These are phyloP conservation scores for Phymorhynchus buccinoides DNA, from an alignment of 1,140 invertebrate genomes.

Conservation along the genomic window DNA sequence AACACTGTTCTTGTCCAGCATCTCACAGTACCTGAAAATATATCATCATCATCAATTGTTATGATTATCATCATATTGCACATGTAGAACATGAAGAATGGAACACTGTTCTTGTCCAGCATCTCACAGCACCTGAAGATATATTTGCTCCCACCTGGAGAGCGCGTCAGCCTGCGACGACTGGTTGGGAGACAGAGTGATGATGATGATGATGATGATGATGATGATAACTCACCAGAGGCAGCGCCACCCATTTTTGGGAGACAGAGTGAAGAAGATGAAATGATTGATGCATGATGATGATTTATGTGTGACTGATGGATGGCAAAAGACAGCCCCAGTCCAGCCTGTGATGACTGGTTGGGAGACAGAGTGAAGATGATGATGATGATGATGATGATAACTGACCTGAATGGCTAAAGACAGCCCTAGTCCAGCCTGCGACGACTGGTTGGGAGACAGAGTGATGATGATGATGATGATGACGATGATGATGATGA, in stretches of 20 bases:
- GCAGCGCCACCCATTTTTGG: constrained; percentile 78
- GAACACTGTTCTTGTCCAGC: constrained; percentile 76
- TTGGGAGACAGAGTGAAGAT: constrained; percentile 75
- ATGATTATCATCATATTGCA: constrained; percentile 54
- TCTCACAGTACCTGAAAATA: constrained; percentile 75
- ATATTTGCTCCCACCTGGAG: no score
- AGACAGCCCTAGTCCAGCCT: constrained; percentile 80
- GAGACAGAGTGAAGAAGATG: constrained; percentile 76
- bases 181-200: constrained; percentile 73
- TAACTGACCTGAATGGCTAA: constrained; percentile 77
- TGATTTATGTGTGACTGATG: no score
- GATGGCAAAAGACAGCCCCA: constrained; percentile 80
- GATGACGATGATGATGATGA: no score
- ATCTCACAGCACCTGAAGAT: constrained; percentile 75
- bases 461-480: constrained; percentile 77
- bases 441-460: constrained; percentile 75
- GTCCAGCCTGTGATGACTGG: constrained; percentile 78
- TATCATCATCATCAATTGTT: no score
- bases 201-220: constrained; percentile 76
- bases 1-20: constrained; percentile 76
- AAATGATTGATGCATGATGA: no score
- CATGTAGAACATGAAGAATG: constrained; percentile 76
- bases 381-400: no score
- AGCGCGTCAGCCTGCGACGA: constrained; percentile 80
- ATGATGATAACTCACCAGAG: constrained; percentile 76